Percentiles rank a stretch among this genome's conserved stretches.
Evolutionary conservation across 2,888 invertebrate genomes (phyloP).

Genomic region (Quadriops clusia): DNA sequence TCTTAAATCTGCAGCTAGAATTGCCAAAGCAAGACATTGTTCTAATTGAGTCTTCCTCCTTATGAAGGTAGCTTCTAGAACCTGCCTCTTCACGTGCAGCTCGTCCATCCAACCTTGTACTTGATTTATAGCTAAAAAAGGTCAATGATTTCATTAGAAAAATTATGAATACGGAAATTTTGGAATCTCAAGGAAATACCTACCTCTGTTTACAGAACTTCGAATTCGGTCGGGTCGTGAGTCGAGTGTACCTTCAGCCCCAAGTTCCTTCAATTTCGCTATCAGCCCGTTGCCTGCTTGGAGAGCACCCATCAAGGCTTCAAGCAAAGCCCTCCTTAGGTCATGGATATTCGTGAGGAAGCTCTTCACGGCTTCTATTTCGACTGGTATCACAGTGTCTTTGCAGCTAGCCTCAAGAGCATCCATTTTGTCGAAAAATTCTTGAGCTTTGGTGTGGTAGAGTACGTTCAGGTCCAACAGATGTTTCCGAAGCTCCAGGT

Average conservation of each 20-base stretch:
- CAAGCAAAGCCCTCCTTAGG: conserved; percentile 57
- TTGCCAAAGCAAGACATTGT: conserved; percentile 62
- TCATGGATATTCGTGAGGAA: conserved; percentile 61
- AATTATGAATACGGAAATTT: no score
- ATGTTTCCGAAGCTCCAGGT: conserved; percentile 63
- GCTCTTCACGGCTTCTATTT: conserved; percentile 58
- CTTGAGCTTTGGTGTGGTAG: conserved; percentile 60
- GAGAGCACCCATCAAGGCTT: conserved; percentile 66
- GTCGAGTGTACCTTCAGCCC: conserved; percentile 62
- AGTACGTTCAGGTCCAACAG: conserved; percentile 67
- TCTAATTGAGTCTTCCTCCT: conserved; percentile 63
- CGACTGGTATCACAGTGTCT: conserved; percentile 54
- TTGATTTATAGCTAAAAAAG: conserved; percentile 47
- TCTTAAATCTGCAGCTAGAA: conserved; percentile 59
- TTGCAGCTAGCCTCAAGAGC: conserved; percentile 57
- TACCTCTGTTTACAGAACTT: conserved; percentile 38
- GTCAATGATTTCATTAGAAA: no score
- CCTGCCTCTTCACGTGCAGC: conserved; percentile 61
- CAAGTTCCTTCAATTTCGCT: conserved; percentile 61
- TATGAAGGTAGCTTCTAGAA: conserved; percentile 56
- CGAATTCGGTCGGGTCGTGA: conserved; percentile 51
- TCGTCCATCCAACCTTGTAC: conserved; percentile 65
- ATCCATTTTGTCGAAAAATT: conserved; percentile 57
- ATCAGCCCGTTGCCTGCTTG: conserved; percentile 68
- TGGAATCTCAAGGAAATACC: no score